phyloP scores from a whole-genome alignment of 2,113 vertebrate species.

The Corapipo altera region DNA sequence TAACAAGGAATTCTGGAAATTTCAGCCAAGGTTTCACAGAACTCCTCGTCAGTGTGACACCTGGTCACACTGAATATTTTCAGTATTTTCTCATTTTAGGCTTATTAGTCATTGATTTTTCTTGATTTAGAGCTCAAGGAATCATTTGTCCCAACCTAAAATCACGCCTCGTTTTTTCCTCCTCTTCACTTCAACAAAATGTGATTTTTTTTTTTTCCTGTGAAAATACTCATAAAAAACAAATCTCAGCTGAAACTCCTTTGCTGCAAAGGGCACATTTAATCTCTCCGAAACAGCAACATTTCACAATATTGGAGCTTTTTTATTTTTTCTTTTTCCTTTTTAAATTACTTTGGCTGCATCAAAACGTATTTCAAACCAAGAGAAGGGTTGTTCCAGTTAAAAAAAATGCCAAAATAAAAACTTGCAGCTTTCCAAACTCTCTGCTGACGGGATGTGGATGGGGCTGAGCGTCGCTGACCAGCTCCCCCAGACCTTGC shows the following conservation, averaged over 20 bases:
- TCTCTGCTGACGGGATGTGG: fast-evolving
- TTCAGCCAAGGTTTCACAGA: not conserved
- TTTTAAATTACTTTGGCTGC: not conserved
- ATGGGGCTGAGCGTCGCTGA: fast-evolving
- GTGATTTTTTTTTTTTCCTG: not conserved
- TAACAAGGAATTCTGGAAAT: not conserved
- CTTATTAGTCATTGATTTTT: not conserved
- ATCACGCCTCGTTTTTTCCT: not conserved
- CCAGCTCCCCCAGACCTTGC: not conserved
- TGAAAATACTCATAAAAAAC: not conserved
- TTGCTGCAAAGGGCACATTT: not conserved
- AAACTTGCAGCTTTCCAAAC: not conserved
- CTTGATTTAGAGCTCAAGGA: not conserved
- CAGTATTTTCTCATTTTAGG: not conserved
- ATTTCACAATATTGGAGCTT: not conserved
- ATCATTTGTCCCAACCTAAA: no score
- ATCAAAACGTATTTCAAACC: not conserved
- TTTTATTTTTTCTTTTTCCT: not conserved
- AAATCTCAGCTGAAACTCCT: not conserved
- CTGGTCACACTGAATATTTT: no score
- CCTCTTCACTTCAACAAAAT: not conserved
- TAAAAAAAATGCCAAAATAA: not conserved
- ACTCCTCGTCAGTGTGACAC: fast-evolving
- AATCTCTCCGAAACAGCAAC: not conserved
- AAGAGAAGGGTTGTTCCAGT: not conserved